These are phyloP conservation scores for Mechanitis mazaeus DNA, from an alignment of 2,888 invertebrate genomes.

Conservation along the genomic window DNA sequence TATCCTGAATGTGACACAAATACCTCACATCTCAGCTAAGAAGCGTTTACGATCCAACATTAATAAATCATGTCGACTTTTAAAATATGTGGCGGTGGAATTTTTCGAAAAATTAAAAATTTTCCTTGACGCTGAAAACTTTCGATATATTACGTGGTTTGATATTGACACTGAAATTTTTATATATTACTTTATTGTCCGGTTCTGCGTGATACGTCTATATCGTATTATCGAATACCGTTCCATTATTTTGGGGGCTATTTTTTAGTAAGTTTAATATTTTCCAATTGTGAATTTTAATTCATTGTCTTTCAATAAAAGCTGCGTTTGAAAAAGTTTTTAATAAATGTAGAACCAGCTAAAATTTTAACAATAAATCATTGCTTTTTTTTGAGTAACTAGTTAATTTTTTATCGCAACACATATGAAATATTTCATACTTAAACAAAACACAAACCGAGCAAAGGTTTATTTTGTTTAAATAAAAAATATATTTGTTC, in stretches of 20 bases:
- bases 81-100: conserved; percentile 55
- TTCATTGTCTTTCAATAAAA: too few species aligned
- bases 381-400: too few species aligned
- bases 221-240: conserved; percentile 12
- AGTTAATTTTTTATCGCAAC: too few species aligned
- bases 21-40: conserved; percentile 53
- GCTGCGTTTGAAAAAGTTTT: too few species aligned
- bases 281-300: too few species aligned
- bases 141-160: conserved; percentile 61
- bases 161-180: conserved; percentile 37
- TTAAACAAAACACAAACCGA: too few species aligned
- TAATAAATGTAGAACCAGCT: too few species aligned
- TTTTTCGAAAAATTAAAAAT: conserved; percentile 60
- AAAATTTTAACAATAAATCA: too few species aligned
- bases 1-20: conserved; percentile 43
- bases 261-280: too few species aligned
- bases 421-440: too few species aligned
- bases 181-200: conserved; percentile 25
- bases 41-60: conserved; percentile 54
- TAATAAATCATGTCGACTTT: conserved; percentile 66
- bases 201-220: conserved; percentile 21
- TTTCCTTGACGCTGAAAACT: conserved; percentile 55
- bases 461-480: too few species aligned
- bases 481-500: too few species aligned
- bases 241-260: conserved; percentile 10